These are phyloP conservation scores for Drosophila maculinotata DNA, from an alignment of 2,888 invertebrate genomes.

Conservation along the genomic window DNA sequence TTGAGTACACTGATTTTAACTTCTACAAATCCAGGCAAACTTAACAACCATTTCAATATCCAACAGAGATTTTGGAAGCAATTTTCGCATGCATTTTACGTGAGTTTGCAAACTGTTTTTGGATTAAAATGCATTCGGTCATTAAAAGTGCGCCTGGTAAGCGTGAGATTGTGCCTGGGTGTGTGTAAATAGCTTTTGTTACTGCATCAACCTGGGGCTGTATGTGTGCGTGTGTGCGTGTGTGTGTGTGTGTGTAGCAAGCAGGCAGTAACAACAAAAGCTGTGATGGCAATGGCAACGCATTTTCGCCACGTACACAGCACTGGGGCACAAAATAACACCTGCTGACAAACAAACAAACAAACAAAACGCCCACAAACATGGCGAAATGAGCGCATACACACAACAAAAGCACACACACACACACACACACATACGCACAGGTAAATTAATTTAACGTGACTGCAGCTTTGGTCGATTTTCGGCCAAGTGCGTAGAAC, in stretches of 20 bases:
- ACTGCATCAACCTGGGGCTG: constrained; percentile 29
- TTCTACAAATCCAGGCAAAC: constrained; percentile 5
- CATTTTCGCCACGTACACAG: constrained; percentile 74
- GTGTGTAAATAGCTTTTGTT: constrained; percentile 74
- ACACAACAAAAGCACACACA: constrained; percentile 28
- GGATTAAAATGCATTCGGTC: constrained; percentile 82
- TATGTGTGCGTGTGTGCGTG: constrained; percentile 3
- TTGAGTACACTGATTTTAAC: constrained; percentile 8
- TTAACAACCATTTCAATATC: constrained; percentile 21
- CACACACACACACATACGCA: constrained; percentile 28
- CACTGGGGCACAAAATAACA: constrained; percentile 74
- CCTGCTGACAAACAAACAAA: constrained; percentile 75
- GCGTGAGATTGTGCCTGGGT: constrained; percentile 65
- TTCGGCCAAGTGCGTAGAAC: constrained; percentile 65
- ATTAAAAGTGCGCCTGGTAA: constrained; percentile 76
- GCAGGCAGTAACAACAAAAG: constrained; percentile 43
- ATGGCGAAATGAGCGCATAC: constrained; percentile 68
- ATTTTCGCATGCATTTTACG: constrained; percentile 65
- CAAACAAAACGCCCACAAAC: constrained; percentile 76
- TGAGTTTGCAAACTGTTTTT: constrained; percentile 74
- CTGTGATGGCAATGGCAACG: constrained; percentile 59
- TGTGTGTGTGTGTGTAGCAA: constrained; percentile 19
- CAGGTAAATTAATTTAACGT: constrained; percentile 80
- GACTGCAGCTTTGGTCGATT: constrained; percentile 78
- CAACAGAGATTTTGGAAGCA: constrained; percentile 28